Conservation (phyloP, 1,140 invertebrate species). For the Meloidogyne exigua region DNA sequence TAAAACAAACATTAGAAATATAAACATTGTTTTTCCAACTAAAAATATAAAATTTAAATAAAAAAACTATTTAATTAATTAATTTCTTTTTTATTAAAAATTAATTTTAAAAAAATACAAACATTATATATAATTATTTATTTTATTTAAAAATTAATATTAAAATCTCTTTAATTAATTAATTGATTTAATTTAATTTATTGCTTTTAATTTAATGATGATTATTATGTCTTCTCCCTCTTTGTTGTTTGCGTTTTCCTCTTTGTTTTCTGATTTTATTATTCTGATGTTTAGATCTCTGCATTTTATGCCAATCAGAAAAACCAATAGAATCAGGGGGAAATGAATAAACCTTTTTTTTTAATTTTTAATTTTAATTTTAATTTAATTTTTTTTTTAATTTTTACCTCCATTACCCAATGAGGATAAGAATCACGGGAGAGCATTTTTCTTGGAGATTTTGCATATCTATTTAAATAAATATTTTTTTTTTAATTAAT, state of each 20-base stretch:
- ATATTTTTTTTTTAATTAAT: neutral
- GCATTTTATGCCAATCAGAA: constrained; percentile 61
- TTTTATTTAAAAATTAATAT: too few relatives aligned
- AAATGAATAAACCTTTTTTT: constrained; percentile 55
- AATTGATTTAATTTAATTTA: neutral
- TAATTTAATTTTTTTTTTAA: neutral
- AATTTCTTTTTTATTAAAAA: too few relatives aligned
- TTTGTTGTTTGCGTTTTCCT: constrained; percentile 2
- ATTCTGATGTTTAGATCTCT: constrained; percentile 3
- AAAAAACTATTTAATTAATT: too few relatives aligned
- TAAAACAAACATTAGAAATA: too few relatives aligned
- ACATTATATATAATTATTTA: too few relatives aligned
- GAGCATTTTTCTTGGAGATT: constrained; percentile 59
- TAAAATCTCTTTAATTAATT: neutral
- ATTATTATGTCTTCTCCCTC: constrained; percentile 9
- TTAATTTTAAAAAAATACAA: too few relatives aligned
- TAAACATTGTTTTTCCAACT: too few relatives aligned
- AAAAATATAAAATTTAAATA: too few relatives aligned
- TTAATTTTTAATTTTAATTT: neutral
- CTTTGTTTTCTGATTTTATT: constrained; percentile 5
- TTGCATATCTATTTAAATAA: constrained; percentile 49
- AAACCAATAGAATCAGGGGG: constrained; percentile 55
- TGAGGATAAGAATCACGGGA: constrained; percentile 61
- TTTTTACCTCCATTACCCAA: constrained; percentile 61
- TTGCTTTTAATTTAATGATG: neutral